Conservation (phyloP, 2,113 vertebrate genomes). For the Phalacrocorax aristotelis region DNA sequence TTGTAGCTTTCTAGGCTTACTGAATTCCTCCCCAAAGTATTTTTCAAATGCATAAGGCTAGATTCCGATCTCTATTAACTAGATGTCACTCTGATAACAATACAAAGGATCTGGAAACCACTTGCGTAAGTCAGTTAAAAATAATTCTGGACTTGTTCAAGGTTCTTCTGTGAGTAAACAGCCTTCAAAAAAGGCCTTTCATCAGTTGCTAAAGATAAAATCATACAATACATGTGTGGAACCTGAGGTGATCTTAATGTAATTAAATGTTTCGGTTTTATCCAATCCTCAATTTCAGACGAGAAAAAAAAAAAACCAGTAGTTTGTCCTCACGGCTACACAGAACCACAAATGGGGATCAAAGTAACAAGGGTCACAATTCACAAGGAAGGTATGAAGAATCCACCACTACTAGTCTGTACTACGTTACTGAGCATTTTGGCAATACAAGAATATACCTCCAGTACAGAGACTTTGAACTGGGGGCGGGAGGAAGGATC, state of each 20-base stretch:
- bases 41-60: not conserved
- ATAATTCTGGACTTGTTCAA: not conserved
- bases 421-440: not conserved
- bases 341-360: not conserved
- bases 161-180: not conserved
- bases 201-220: not conserved
- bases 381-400: not conserved
- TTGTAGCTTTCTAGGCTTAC: not conserved
- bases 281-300: not conserved
- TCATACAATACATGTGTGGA: not conserved
- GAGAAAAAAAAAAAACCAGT: not conserved
- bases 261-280: not conserved
- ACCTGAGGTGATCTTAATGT: not conserved
- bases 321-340: not conserved
- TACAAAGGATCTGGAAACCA: not conserved
- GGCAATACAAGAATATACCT: not conserved
- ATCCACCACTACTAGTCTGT: not conserved
- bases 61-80: not conserved
- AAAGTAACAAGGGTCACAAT: not conserved
- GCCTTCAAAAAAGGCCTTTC: not conserved
- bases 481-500: too few species aligned
- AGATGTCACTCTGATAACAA: not conserved
- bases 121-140: not conserved
- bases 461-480: not conserved
- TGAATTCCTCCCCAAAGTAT: not conserved